Evolutionary conservation across 2,113 vertebrate genomes (phyloP).

Genomic region (Leptobrachium ailaonicum): DNA sequence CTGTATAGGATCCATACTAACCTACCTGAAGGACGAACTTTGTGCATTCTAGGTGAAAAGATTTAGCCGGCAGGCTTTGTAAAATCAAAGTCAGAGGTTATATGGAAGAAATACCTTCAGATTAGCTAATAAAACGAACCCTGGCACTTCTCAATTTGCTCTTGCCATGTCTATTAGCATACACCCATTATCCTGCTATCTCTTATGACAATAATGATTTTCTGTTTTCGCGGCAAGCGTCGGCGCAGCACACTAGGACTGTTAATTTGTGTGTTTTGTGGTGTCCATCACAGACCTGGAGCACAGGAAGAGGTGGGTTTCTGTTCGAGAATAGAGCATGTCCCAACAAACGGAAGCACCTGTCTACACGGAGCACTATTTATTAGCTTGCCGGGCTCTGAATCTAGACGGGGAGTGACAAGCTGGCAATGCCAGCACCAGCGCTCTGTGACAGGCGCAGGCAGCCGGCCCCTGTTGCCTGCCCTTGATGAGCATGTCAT

Average conservation of each 20-base stretch:
- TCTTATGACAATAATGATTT: constrained; percentile 92
- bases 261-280: constrained; percentile 90
- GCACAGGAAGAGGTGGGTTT: constrained; percentile 61
- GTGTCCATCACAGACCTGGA: constrained; percentile 75
- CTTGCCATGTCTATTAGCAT: constrained; percentile 79
- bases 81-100: no score
- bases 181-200: constrained; percentile 86
- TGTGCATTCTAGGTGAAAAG: no score
- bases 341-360: constrained; percentile 87
- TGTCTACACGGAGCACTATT: constrained; percentile 88
- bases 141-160: constrained; percentile 56
- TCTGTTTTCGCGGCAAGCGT: constrained; percentile 84
- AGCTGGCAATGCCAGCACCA: constrained; percentile 76
- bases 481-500: constrained; percentile 93
- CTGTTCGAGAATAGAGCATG: constrained; percentile 78
- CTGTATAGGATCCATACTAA: no score
- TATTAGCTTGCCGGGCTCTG: constrained; percentile 86
- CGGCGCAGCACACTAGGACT: constrained; percentile 87
- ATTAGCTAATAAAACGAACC: constrained; percentile 47
- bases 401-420: constrained; percentile 80
- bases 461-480: constrained; percentile 89
- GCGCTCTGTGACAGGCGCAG: constrained; percentile 83
- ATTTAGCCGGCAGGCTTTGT: no score
- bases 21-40: no score
- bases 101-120: no score